These are phyloP conservation scores for Hanleya hanleyi DNA, from an alignment of 2,888 invertebrate genomes.

Conservation along the genomic window DNA sequence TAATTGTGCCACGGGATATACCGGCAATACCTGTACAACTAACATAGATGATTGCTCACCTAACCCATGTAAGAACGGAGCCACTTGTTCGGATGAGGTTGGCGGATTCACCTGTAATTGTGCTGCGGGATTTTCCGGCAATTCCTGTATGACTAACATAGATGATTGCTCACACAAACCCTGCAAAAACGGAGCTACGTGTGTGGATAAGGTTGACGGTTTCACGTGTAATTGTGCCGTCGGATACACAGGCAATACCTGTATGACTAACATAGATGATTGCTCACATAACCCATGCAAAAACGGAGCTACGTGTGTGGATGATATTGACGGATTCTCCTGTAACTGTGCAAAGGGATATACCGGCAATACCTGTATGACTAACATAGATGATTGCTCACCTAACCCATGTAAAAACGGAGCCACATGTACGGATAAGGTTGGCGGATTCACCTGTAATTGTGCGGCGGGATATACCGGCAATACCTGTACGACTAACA, in stretches of 20 bases:
- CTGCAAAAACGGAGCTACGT: constrained; percentile 31
- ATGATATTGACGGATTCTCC: constrained; percentile 25
- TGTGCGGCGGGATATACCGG: constrained; percentile 89
- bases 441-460: constrained; percentile 80
- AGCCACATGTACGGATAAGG: constrained; percentile 35
- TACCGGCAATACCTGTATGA: constrained; percentile 84
- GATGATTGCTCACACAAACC: constrained; percentile 25
- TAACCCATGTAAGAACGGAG: constrained; percentile 76
- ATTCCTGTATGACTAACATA: neutral
- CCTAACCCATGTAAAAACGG: constrained; percentile 76
- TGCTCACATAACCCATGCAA: constrained; percentile 29
- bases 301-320: constrained; percentile 30
- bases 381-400: constrained; percentile 66
- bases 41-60: constrained; percentile 67
- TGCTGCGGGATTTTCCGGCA: constrained; percentile 56
- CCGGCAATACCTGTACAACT: constrained; percentile 83
- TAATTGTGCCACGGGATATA: constrained; percentile 86
- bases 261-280: constrained; percentile 28
- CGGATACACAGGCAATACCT: constrained; percentile 19
- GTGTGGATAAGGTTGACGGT: constrained; percentile 26
- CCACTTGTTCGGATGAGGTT: constrained; percentile 29
- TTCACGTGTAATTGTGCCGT: constrained; percentile 23
- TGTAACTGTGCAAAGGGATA: constrained; percentile 79
- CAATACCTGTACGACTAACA: constrained; percentile 79
- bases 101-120: constrained; percentile 35